Evolutionary conservation across 2,113 vertebrate genomes (phyloP).

Genomic region (Oenanthe oenanthe): DNA sequence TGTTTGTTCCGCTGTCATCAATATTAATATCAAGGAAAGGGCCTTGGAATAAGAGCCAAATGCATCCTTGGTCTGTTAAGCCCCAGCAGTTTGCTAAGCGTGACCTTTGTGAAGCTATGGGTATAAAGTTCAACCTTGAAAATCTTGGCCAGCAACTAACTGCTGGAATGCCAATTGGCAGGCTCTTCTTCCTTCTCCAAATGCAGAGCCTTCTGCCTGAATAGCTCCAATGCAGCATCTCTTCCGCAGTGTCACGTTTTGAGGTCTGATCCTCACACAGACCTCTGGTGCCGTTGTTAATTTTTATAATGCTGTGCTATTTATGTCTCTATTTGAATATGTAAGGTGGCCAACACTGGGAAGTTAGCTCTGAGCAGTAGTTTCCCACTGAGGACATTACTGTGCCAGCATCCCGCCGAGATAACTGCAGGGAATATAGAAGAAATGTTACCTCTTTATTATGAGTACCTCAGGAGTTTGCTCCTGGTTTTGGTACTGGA

Average conservation of each 20-base stretch:
- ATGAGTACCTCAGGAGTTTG: background rate
- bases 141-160: background rate
- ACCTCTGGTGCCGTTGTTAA: background rate
- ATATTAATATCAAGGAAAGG: background rate
- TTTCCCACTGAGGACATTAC: background rate
- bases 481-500: background rate
- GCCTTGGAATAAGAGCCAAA: background rate
- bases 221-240: background rate
- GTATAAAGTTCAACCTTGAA: slow-evolving; percentile 1
- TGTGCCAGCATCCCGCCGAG: background rate
- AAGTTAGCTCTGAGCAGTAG: background rate
- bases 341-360: background rate
- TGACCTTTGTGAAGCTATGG: slow-evolving; percentile 11
- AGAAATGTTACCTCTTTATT: background rate
- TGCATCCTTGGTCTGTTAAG: background rate
- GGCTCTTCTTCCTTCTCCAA: background rate
- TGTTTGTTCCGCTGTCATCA: background rate
- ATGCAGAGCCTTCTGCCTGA: background rate
- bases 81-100: background rate
- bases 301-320: background rate
- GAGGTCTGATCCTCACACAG: background rate
- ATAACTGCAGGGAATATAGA: background rate
- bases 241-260: background rate
- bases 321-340: background rate
- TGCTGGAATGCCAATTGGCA: background rate